phyloP scores from a whole-genome alignment of 2,797 vertebrate species.

The Argyrosomus regius region DNA sequence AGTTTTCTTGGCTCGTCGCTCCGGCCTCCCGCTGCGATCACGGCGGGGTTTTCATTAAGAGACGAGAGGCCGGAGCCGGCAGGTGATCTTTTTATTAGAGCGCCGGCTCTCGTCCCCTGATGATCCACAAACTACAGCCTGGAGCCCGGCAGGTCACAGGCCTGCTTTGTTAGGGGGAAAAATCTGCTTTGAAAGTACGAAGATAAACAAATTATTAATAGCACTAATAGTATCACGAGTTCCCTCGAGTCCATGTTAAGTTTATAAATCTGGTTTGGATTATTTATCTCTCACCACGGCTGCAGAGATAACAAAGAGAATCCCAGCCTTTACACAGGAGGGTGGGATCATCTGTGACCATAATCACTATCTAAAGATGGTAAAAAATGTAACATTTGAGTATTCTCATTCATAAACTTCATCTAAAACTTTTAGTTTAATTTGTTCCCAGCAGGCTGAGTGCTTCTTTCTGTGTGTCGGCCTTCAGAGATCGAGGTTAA shows the following conservation, averaged over 20 bases:
- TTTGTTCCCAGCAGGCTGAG: neutral
- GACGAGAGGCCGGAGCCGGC: slow-evolving; percentile 23
- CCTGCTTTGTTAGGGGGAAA: slow-evolving; percentile 5
- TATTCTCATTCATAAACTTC: neutral
- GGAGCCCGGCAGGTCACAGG: slow-evolving; percentile 8
- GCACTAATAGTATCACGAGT: neutral
- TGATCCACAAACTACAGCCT: slow-evolving; percentile 20
- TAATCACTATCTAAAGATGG: neutral
- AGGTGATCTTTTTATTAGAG: slow-evolving; percentile 51
- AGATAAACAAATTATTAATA: slow-evolving; percentile 41
- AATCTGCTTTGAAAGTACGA: neutral
- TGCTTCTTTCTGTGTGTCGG: neutral
- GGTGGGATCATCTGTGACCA: neutral
- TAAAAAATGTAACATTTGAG: neutral
- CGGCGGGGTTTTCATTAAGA: slow-evolving; percentile 38
- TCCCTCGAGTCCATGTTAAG: slow-evolving; percentile 7
- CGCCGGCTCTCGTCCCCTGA: slow-evolving; percentile 21
- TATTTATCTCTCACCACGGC: slow-evolving; percentile 1
- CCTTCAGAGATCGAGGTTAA: neutral
- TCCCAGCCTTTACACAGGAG: no score
- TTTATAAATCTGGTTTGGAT: slow-evolving; percentile 22
- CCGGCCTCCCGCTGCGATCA: slow-evolving; percentile 22
- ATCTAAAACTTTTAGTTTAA: no score
- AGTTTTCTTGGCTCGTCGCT: slow-evolving; percentile 34
- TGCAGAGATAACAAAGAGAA: neutral